Percentiles rank a stretch among this genome's conserved stretches.
phyloP scores from a whole-genome alignment of 2,797 vertebrate species.

The Buphagus erythrorhynchus region DNA sequence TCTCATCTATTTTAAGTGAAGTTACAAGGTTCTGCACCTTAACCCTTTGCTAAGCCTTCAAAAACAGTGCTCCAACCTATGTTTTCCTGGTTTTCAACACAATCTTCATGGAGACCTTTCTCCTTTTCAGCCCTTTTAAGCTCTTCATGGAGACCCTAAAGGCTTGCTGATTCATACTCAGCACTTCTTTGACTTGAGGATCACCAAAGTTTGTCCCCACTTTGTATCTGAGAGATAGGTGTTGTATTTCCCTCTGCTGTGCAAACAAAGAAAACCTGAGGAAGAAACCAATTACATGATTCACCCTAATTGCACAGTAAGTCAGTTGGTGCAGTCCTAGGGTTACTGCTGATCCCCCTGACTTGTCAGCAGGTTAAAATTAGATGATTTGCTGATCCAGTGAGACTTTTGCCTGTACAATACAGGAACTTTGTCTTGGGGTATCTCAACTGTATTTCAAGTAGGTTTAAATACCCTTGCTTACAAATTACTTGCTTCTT shows the following conservation, averaged over 20 bases:
- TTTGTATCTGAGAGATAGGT: neutral
- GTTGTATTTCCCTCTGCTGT: constrained; percentile 22
- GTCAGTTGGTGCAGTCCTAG: neutral
- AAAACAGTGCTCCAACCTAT: neutral
- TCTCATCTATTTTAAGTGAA: neutral
- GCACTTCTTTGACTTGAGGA: neutral
- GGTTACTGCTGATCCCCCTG: neutral
- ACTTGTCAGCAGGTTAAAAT: constrained; percentile 34
- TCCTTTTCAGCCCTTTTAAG: neutral
- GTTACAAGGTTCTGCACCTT: neutral
- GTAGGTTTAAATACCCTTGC: neutral
- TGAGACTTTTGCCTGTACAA: neutral
- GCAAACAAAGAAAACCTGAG: neutral
- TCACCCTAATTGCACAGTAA: neutral
- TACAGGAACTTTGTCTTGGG: neutral
- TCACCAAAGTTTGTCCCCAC: neutral
- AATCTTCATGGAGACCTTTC: neutral
- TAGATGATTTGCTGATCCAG: neutral
- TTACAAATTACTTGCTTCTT: neutral
- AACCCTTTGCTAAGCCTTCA: neutral
- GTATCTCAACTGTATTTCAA: neutral
- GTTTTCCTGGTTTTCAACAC: neutral
- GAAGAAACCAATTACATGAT: constrained; percentile 20
- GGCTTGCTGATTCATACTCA: neutral
- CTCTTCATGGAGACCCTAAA: neutral